Conservation (phyloP, 92 coral and sea anemone species). For the Palythoa caribaeorum region DNA sequence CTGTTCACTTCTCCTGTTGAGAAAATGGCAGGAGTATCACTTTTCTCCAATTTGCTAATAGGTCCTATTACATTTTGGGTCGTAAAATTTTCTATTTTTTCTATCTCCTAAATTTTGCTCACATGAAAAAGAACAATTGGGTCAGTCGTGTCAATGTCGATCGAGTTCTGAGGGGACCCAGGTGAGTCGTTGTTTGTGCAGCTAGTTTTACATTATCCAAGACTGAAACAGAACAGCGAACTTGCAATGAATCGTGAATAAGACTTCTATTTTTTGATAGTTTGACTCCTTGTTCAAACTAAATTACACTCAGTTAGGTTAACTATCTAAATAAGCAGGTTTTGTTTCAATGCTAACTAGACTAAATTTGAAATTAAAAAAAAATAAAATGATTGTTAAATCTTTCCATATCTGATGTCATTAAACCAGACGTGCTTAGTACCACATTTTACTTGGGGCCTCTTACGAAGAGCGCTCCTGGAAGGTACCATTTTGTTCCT, state of each 20-base stretch:
- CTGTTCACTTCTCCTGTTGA: no score
- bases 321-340: neutral
- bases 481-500: conserved; percentile 47
- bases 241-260: neutral
- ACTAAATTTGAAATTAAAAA: neutral
- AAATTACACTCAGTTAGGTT: neutral
- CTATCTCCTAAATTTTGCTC: no score
- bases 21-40: no score
- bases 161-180: no score
- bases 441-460: neutral
- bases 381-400: neutral
- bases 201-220: neutral
- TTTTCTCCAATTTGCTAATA: no score
- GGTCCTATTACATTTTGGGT: no score
- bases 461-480: conserved; percentile 24
- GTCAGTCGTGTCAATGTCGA: no score
- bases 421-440: conserved; percentile 46
- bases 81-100: no score
- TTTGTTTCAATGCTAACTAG: conserved; percentile 6
- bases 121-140: no score
- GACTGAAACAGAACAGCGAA: neutral
- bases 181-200: no score
- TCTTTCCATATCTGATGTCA: conserved; percentile 33
- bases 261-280: neutral
- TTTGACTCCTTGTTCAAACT: neutral